Evolutionary conservation across 2,113 vertebrate genomes (phyloP), one percentile per base, ranked within the genome.

Genomic region (Paracanthobrama guichenoti): DNA sequence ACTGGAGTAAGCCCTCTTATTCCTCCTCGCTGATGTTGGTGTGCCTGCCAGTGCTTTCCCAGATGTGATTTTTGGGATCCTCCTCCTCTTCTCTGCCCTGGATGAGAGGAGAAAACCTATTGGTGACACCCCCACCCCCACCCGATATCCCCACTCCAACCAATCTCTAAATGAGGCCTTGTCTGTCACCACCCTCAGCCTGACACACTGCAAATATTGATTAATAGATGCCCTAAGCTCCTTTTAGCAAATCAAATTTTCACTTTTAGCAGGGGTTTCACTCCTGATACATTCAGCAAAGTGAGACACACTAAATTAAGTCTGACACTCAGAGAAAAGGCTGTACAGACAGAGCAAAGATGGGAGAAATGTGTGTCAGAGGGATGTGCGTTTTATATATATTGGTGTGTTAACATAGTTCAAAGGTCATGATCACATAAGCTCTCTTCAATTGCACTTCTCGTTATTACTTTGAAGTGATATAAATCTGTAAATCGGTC

Each of bases 161-260:
- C 95, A 95, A 95, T 96, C 95, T 96, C 93, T 92, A 96, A 95
- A 96, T 96, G 95, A 93, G 87, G 81, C 77, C 81, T 83, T 86
- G 88, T 88, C 88, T 89, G 86, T 88, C 89, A 87, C 86, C 78
- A 73, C 94, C 94, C 94, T 94, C 94, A 93, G 92, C 93, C 95
- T 96, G 95, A 96, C 96, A 96, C 95, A 95, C 94, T 94, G 94
- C 95, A 96, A 96, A 97, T 97, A 98, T 98, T 98, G 97, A 98
- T 98, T 98, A 96, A 97, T 97, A 97, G 96, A 96, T 95, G 95
- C 96, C 96, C 95, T 97, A 95, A 95, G 96, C 96, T 97, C 96
- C 96, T 98, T 98, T 98, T 98, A 98, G 96, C 97, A 98, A 98
- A 98, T 99, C 96, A 99, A 96, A 97, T 96, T 95, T 97, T 96